Base-by-base conservation (phyloP, 2,888 invertebrate species). In the Balanococcus diminutus region DNA sequence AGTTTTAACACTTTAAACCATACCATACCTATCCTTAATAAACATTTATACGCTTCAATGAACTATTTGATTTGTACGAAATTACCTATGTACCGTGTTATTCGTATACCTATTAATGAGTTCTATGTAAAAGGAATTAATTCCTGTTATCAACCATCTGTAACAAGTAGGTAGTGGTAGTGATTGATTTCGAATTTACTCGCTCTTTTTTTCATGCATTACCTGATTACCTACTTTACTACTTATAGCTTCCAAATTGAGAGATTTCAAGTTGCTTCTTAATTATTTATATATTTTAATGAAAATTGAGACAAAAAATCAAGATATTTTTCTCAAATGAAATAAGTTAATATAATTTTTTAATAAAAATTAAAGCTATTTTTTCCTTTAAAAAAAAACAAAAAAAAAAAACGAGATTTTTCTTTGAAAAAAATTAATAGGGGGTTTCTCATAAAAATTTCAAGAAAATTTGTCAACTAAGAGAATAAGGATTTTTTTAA, bases 1-100 rank as follows among this genome's bases (percentile, higher is more conserved):
- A 75, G 75, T 36, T 75, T 75, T 75, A 75, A 75, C 75, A 75
- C 75, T 75, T 75, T 75, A 75, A 75, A 75, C 32, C n/a, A n/a
- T n/a, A n/a, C n/a, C n/a, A n/a, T n/a, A n/a, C n/a, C n/a, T 36
- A 75, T 75, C 75, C 75, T 75, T 75, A 19, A 75, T 75, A 75
- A 75, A 75, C 75, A 75, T 75, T 75, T 75, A 75, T 36, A 75
- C 75, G 75, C 32, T 75, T 75, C 36, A 32, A 75, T 36, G 75
- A 75, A 75, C 75, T 31, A 75, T 75, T 75, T 75, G 36, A 75
- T 75, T 75, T n/a, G 75, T 32, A 32, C 32, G n/a, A 75, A 75
- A 75, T 75, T 75, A 75, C 75, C 75, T 67, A 14, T 28, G 28
- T 28, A 67, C 61, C 28, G 22, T 51, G 51, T n/a, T n/a, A n/a